Evolutionary conservation across 2,113 vertebrate genomes (phyloP).

Genomic region (Poeciliopsis prolifica): DNA sequence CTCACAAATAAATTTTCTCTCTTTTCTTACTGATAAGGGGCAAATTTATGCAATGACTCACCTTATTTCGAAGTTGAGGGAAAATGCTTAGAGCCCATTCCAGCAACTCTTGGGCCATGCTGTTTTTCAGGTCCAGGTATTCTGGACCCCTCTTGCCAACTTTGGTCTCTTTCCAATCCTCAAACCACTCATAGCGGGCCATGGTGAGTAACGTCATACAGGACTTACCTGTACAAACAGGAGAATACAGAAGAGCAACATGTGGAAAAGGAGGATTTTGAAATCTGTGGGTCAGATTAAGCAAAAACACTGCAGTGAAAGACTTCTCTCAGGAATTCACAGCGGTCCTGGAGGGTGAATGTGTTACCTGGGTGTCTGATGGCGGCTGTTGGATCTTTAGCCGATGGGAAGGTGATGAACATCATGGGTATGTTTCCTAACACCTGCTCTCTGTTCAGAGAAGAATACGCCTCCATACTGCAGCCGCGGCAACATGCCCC

Average conservation of each 20-base stretch:
- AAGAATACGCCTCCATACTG: constrained; percentile 76
- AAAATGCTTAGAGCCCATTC: constrained; percentile 77
- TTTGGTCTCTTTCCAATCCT: constrained; percentile 75
- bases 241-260: constrained; percentile 23
- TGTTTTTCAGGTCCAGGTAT: constrained; percentile 76
- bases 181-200: constrained; percentile 83
- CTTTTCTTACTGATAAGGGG: too few species aligned
- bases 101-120: constrained; percentile 78
- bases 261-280: not conserved
- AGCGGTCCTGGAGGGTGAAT: not conserved
- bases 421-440: constrained; percentile 82
- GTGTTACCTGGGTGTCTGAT: constrained; percentile 79
- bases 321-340: not conserved
- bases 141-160: constrained; percentile 75
- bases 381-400: constrained; percentile 82
- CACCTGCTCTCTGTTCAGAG: constrained; percentile 75
- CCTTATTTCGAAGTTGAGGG: constrained; percentile 82
- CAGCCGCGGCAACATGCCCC: not conserved
- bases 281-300: not conserved
- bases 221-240: constrained; percentile 72
- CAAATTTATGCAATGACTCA: constrained; percentile 18
- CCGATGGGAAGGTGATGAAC: constrained; percentile 84
- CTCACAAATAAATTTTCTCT: not conserved
- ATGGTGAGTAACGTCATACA: constrained; percentile 87
- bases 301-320: not conserved